These are phyloP conservation scores for Leucophenga montana DNA, from an alignment of 2,888 invertebrate species.

Conservation along the genomic window DNA sequence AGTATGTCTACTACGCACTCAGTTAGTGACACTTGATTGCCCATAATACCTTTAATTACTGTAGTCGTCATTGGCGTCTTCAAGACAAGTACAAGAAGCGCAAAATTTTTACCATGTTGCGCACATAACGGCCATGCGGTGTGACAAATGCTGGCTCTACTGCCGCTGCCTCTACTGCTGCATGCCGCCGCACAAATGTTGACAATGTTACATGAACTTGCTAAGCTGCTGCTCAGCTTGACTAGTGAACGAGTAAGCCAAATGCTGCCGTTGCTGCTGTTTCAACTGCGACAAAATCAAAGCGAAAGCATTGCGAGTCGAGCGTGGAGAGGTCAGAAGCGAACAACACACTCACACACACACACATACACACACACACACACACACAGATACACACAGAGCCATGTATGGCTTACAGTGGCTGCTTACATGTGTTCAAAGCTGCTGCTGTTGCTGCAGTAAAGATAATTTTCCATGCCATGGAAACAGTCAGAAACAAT, in stretches of 20 bases:
- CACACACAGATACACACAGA: neutral
- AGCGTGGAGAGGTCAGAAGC: slow-evolving; percentile 35
- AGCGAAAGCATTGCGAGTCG: slow-evolving; percentile 60
- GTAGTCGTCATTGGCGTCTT: neutral
- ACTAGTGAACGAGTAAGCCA: neutral
- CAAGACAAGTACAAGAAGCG: slow-evolving; percentile 28
- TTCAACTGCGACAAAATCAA: slow-evolving; percentile 15
- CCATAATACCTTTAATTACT: slow-evolving; percentile 20
- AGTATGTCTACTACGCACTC: neutral
- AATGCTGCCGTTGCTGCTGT: neutral
- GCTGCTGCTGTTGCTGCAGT: neutral
- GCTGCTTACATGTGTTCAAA: slow-evolving; percentile 39
- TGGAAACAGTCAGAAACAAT: slow-evolving; percentile 31
- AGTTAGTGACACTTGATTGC: slow-evolving; percentile 7
- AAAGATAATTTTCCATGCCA: slow-evolving; percentile 55
- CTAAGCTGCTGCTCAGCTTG: slow-evolving; percentile 34
- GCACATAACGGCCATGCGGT: slow-evolving; percentile 4
- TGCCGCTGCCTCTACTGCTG: neutral
- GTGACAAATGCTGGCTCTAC: neutral
- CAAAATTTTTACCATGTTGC: slow-evolving; percentile 37
- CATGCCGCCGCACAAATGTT: slow-evolving; percentile 39
- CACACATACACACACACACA: slow-evolving; percentile 14
- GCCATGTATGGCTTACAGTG: too few species aligned
- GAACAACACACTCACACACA: slow-evolving; percentile 19
- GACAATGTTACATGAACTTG: slow-evolving; percentile 72